These are phyloP conservation scores for Geotrupes spiniger DNA, from an alignment of 2,888 invertebrate genomes.

Conservation along the genomic window DNA sequence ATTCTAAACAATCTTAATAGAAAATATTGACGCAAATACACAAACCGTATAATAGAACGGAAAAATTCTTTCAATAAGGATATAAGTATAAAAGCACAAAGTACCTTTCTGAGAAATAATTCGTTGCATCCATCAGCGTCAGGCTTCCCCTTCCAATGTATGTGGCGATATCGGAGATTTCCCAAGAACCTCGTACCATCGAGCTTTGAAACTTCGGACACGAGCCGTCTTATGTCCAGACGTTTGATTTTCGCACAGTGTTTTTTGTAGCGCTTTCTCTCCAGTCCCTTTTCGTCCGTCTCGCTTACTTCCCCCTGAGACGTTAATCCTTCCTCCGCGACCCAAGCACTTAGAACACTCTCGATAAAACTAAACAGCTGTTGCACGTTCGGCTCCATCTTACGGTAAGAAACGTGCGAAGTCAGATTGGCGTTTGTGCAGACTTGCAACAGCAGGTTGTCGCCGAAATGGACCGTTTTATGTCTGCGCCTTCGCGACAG, in stretches of 20 bases:
- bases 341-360: conserved; percentile 76
- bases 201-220: conserved; percentile 67
- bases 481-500: conserved; percentile 69
- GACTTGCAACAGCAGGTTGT: conserved; percentile 71
- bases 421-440: conserved; percentile 66
- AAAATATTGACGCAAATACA: too few relatives aligned
- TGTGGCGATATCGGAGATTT: conserved; percentile 70
- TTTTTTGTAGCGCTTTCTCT: conserved; percentile 58
- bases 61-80: too few relatives aligned
- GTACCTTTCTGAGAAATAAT: conserved; percentile 82
- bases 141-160: conserved; percentile 82
- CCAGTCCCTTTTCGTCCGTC: conserved; percentile 65
- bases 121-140: conserved; percentile 88
- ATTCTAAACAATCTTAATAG: too few relatives aligned
- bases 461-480: conserved; percentile 77
- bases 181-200: conserved; percentile 66
- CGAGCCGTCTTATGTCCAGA: conserved; percentile 66
- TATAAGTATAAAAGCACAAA: conserved; percentile 30
- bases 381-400: conserved; percentile 73
- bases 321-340: conserved; percentile 68
- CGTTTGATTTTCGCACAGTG: conserved; percentile 64
- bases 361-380: conserved; percentile 80
- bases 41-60: too few relatives aligned
- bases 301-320: conserved; percentile 73
- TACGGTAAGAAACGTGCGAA: conserved; percentile 49